Conservation (phyloP, 2,113 vertebrate genomes). For the Isurus oxyrinchus region DNA sequence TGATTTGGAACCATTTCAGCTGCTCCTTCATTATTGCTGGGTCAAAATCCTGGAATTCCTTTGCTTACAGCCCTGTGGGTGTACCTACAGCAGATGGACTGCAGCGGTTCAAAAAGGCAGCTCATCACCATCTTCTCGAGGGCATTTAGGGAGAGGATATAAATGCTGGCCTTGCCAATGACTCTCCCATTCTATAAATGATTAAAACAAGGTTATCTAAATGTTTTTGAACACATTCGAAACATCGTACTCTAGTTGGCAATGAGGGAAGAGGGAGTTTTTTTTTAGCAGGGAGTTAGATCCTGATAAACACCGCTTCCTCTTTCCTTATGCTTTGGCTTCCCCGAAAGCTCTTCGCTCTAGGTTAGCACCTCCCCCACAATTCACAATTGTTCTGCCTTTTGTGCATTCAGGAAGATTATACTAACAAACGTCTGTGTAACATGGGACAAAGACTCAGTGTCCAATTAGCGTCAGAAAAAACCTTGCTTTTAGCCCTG, state of each 20-base stretch:
- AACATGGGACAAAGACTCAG: background rate
- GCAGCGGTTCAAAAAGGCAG: too few relatives aligned
- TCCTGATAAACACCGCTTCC: background rate
- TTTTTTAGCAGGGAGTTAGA: background rate
- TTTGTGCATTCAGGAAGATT: background rate
- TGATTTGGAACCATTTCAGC: background rate
- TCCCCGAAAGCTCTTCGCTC: background rate
- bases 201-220: background rate
- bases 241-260: background rate
- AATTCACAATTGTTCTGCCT: background rate
- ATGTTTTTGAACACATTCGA: too few relatives aligned
- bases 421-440: background rate
- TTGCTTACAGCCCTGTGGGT: background rate
- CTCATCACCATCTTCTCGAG: too few relatives aligned
- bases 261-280: background rate
- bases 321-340: background rate
- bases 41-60: background rate
- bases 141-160: background rate
- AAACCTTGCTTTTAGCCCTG: background rate
- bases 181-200: background rate
- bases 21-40: background rate
- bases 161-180: background rate
- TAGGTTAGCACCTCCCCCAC: background rate
- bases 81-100: background rate
- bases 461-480: background rate